Evolutionary conservation across 2,797 vertebrate genomes (phyloP).

Genomic region (Leptatherina wallacei): DNA sequence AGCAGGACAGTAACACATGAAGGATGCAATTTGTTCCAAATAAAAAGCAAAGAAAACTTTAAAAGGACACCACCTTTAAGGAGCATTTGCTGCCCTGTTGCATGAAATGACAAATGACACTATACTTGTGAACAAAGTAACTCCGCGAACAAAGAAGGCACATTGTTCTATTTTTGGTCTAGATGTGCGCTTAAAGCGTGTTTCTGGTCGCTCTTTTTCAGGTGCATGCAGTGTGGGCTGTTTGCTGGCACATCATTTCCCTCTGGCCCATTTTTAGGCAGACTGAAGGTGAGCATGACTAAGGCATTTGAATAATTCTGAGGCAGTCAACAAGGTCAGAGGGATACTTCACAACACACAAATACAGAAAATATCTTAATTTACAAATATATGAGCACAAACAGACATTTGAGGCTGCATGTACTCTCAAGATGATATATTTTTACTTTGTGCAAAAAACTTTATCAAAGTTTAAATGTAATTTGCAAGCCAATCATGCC

Average conservation of each 20-base stretch:
- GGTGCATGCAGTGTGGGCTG: slow-evolving; percentile 24
- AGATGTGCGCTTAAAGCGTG: slow-evolving; percentile 30
- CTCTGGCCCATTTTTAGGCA: slow-evolving; percentile 36
- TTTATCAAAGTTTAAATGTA: background rate
- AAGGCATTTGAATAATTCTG: slow-evolving; percentile 45
- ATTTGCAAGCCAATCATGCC: background rate
- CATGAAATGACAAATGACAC: slow-evolving; percentile 10
- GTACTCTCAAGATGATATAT: background rate
- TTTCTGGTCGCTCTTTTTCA: slow-evolving; percentile 40
- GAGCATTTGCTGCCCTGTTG: slow-evolving; percentile 9
- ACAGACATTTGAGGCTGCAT: background rate
- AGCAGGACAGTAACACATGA: slow-evolving; percentile 2
- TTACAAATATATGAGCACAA: background rate
- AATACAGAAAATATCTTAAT: slow-evolving; percentile 2
- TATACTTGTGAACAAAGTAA: slow-evolving; percentile 22
- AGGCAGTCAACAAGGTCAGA: slow-evolving; percentile 44
- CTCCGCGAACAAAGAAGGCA: slow-evolving; percentile 26
- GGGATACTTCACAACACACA: slow-evolving; percentile 6
- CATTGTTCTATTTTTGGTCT: slow-evolving; percentile 57
- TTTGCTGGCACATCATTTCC: slow-evolving; percentile 40
- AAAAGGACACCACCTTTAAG: slow-evolving; percentile 8
- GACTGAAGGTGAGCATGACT: slow-evolving; percentile 51
- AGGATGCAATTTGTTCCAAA: background rate
- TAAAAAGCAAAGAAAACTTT: slow-evolving; percentile 2
- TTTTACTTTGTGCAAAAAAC: background rate